Evolutionary conservation across 2,113 vertebrate species (phyloP), one percentile per base, ranked within the genome.

Genomic region (Bufo bufo): DNA sequence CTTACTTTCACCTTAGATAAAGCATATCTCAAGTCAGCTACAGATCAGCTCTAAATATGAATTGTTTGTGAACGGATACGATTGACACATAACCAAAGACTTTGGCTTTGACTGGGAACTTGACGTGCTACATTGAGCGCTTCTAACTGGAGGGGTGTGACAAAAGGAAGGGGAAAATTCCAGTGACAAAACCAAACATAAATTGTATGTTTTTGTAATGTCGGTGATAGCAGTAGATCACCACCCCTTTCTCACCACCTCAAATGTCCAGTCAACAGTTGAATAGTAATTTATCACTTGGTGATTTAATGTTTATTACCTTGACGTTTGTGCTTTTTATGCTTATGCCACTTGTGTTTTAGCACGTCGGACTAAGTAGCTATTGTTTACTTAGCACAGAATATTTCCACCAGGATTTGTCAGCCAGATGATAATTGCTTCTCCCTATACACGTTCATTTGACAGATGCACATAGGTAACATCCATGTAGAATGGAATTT

Each of bases 1-100:
- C 47, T 33, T 84, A 89, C 82, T 89, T 84, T 84, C 87, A 89
- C 87, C 87, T 89, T 84, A 58, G 61, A 84, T 78, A 88, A 77
- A 77, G 82, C 63, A 87, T 75, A 75, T 82, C 79, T 82, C 69
- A 11, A 75, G 52, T 61, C 43, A 49, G 33, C 59, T 47, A 74
- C 81, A 84, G 17, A 56, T 83, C 20, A 80, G 19, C 72, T 77
- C 65, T 20, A 58, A 66, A 52, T 84, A 78, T 66, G 16, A 88
- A 61, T 75, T 84, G 71, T 79, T 86, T 88, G 69, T 50, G 54
- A 63, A 83, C 43, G 79, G 86, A 88, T 77, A 74, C 52, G 86
- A 88, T 83, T 84, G 87, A 66, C 87, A 83, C 43, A 71, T 45
- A 84, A 83, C 80, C 54, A 82, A 74, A 74, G 13, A n/a, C 56